Evolutionary conservation across 2,888 invertebrate genomes (phyloP).

Genomic region (Vandiemenella viatica): DNA sequence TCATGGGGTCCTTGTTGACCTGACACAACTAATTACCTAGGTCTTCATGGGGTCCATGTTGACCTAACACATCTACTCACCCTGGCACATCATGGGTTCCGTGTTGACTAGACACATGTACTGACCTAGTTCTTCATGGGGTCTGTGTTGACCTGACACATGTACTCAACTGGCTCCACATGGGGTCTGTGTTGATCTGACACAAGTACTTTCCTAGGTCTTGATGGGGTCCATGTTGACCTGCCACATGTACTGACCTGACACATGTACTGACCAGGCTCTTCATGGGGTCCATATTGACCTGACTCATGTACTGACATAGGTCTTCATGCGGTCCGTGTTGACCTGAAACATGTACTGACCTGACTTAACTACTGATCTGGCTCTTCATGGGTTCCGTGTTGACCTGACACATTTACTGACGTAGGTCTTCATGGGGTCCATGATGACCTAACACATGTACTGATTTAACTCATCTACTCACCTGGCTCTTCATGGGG

Average conservation of each 20-base stretch:
- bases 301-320: too few relatives aligned
- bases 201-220: too few relatives aligned
- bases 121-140: constrained; percentile 88
- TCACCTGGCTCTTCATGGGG: constrained; percentile 88
- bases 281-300: too few relatives aligned
- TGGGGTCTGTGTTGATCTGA: constrained; percentile 87
- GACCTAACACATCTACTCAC: constrained; percentile 90
- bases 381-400: too few relatives aligned
- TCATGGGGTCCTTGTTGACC: too few relatives aligned
- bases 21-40: constrained; percentile 57
- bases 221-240: too few relatives aligned
- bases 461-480: constrained; percentile 56
- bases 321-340: too few relatives aligned
- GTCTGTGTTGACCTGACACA: constrained; percentile 91
- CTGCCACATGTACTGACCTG: constrained; percentile 92
- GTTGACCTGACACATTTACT: too few relatives aligned
- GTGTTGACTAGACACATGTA: constrained; percentile 79
- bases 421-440: constrained; percentile 90
- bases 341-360: too few relatives aligned
- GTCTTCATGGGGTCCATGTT: constrained; percentile 90
- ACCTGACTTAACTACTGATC: constrained; percentile 59
- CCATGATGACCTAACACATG: constrained; percentile 91
- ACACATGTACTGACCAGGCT: too few relatives aligned
- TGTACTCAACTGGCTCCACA: constrained; percentile 88
- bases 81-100: constrained; percentile 89